A percentile compares a stretch with the other conserved stretches of the same genome.
phyloP scores from a whole-genome alignment of 2,113 vertebrate species.

The Lepus timidus region DNA sequence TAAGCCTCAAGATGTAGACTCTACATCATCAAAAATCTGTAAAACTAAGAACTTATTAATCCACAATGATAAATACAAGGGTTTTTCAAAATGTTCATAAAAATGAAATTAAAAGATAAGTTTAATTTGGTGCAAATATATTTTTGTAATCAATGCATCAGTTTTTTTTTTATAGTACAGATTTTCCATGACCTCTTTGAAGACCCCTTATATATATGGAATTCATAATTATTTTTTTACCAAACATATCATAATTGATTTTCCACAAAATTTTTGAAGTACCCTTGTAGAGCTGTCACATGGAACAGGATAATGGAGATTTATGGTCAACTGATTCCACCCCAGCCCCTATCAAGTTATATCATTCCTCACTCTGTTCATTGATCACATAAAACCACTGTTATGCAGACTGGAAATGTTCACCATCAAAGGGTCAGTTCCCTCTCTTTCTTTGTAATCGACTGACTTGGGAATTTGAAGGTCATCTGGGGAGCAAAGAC shows the following conservation, averaged over 20 bases:
- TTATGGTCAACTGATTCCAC: not conserved
- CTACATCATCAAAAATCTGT: not conserved
- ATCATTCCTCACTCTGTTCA: not conserved
- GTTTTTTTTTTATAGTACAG: no score
- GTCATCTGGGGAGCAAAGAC: not conserved
- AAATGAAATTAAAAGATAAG: no score
- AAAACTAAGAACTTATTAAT: constrained; percentile 17
- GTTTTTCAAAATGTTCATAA: no score
- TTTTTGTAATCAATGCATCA: no score
- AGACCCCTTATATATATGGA: no score
- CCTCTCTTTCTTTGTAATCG: not conserved
- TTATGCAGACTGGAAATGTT: not conserved
- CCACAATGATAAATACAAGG: not conserved
- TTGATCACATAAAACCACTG: not conserved
- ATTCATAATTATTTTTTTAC: no score
- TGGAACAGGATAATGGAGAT: not conserved
- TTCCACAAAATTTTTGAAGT: no score
- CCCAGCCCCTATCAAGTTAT: not conserved
- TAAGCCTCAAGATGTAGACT: not conserved
- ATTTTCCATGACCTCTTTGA: no score
- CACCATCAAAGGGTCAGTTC: not conserved
- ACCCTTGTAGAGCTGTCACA: not conserved
- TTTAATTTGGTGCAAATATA: no score
- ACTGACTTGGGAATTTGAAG: constrained; percentile 21
- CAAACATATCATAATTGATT: no score